Evolutionary conservation across 2,113 vertebrate genomes (phyloP), one percentile per base, ranked within the genome.

Genomic region (Melanostigma gelatinosum): DNA sequence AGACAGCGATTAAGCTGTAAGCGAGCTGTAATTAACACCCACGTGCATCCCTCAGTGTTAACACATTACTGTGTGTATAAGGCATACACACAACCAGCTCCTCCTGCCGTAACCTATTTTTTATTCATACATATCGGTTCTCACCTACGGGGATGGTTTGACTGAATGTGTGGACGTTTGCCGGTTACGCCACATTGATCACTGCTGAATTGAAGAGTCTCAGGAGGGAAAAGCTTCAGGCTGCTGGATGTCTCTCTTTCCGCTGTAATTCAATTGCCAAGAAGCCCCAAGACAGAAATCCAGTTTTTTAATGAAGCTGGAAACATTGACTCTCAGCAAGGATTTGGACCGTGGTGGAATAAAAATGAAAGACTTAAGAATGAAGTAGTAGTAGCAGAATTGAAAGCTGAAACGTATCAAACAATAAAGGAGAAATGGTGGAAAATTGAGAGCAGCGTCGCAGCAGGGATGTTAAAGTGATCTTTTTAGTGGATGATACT

Each of bases 131-230:
- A 46, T 52, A 72, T 69, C 42, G 8, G 3, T 72, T 22, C 71
- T 70, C 57, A 69, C 62, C 83, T 64, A 20, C 72, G 60, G 70
- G 70, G 54, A 54, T 8, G 61, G 36, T 74, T 77, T 75, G 69
- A 78, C 81, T 54, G 18, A 57, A 60, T n/a, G 61, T 75, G 36
- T 57, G 44, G 81, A 73, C 61, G 22, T 69, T 50, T 79, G 24
- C 65, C 40, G 40, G 73, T 36, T 78, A 52, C 72, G 20, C 69
- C 52, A 66, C 72, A 87, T 68, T 87, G 72, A 85, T 82, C 72
- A 75, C 54, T 20, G 36, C 34, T 78, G 60, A 77, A 71, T 70
- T 66, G 77, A 80, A 66, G 66, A 75, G 71, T 81, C 87, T 69
- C 66, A 0, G 66, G 75, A 29, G 70, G 54, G 29, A 20, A 54